A percentile compares a stretch with the other conserved stretches of the same genome.
These are phyloP conservation scores for Ischnus inquisitorius DNA, from an alignment of 2,888 invertebrate species.

Conservation along the genomic window DNA sequence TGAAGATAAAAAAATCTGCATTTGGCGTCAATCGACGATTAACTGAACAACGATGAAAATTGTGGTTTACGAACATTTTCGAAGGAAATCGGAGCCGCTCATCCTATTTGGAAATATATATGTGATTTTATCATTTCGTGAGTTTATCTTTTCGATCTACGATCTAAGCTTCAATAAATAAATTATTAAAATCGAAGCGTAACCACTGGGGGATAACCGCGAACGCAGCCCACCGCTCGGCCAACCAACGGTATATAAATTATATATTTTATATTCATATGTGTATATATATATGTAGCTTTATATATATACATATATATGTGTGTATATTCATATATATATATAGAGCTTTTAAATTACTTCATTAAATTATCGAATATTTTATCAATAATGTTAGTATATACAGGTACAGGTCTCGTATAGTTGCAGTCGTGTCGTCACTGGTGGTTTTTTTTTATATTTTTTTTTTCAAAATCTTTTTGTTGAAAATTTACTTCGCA, in stretches of 20 bases:
- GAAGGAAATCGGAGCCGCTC: constrained; percentile 10
- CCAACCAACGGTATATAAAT: constrained; percentile 69
- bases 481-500: constrained; percentile 45
- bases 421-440: constrained; percentile 86
- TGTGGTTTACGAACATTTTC: background rate
- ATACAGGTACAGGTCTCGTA: constrained; percentile 86
- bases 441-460: constrained; percentile 76
- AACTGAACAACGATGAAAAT: background rate
- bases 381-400: constrained; percentile 82
- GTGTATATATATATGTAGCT: constrained; percentile 53
- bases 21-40: too few relatives aligned
- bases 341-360: constrained; percentile 66
- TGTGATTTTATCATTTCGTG: constrained; percentile 40
- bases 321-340: constrained; percentile 55
- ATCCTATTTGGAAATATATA: constrained; percentile 20
- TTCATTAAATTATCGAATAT: constrained; percentile 79
- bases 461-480: constrained; percentile 38
- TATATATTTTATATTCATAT: constrained; percentile 58
- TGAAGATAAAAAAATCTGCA: too few relatives aligned
- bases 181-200: constrained; percentile 71
- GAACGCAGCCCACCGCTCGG: constrained; percentile 81
- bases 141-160: constrained; percentile 60
- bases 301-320: constrained; percentile 59
- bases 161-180: constrained; percentile 75
- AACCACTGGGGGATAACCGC: constrained; percentile 72